A percentile compares a stretch with the other conserved stretches of the same genome.
Conservation (phyloP, 2,797 vertebrate genomes). For the Megaceryle alcyon region DNA sequence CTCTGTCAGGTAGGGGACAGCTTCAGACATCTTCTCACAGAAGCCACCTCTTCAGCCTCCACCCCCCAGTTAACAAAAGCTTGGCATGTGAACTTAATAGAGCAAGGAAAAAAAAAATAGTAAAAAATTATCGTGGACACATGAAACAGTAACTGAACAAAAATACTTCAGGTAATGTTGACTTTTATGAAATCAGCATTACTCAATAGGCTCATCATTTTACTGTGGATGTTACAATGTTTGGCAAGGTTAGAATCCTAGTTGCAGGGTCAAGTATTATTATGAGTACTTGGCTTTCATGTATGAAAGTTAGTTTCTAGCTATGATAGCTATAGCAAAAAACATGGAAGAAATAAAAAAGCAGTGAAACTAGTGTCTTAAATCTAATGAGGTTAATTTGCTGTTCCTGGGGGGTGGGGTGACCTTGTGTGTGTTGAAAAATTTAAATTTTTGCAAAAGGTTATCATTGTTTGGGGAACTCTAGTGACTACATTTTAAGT, state of each 20-base stretch:
- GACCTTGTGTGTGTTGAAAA: neutral
- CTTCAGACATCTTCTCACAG: neutral
- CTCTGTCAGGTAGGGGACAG: neutral
- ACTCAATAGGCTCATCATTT: neutral
- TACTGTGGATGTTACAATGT: neutral
- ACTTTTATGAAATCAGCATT: neutral
- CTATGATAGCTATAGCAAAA: neutral
- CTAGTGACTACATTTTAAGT: neutral
- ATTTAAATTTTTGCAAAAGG: neutral
- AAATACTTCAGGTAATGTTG: neutral
- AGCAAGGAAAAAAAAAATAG: neutral
- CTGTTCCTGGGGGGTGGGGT: neutral
- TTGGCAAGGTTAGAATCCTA: neutral
- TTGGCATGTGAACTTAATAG: neutral
- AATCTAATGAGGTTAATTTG: neutral
- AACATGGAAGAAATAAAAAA: accelerated
- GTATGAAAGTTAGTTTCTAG: neutral
- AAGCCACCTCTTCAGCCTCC: neutral
- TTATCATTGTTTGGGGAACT: accelerated
- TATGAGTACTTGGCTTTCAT: neutral
- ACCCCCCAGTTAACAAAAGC: neutral
- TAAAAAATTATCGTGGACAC: neutral
- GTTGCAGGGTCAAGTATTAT: neutral
- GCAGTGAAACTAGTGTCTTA: neutral
- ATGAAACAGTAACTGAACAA: neutral